Evolutionary conservation across 2,113 vertebrate species (phyloP).

Genomic region (Camelus bactrianus): DNA sequence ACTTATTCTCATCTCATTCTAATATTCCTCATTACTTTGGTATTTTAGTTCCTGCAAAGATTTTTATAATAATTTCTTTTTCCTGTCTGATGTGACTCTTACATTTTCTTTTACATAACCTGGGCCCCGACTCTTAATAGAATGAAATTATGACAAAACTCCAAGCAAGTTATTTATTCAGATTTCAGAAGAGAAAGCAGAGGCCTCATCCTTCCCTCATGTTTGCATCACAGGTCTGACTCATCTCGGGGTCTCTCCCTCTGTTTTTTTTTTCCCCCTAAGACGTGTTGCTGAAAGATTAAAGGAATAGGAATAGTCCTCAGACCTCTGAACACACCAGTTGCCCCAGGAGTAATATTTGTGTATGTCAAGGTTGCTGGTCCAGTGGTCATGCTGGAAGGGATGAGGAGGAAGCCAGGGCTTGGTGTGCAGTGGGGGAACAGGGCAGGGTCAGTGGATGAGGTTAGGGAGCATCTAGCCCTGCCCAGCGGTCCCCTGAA

Average conservation of each 20-base stretch:
- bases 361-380: not conserved
- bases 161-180: not conserved
- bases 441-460: not conserved
- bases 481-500: no score
- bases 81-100: conserved; percentile 43
- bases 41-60: conserved; percentile 58
- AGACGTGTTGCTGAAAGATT: not conserved
- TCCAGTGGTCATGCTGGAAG: not conserved
- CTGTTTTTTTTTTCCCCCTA: not conserved
- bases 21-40: conserved; percentile 62
- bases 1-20: conserved; percentile 75
- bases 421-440: not conserved
- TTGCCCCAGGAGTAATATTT: not conserved
- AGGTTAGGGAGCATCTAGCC: not conserved
- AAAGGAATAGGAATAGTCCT: not conserved
- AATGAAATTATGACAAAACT: conserved; percentile 33
- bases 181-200: conserved; percentile 5
- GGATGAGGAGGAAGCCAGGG: not conserved
- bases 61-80: conserved; percentile 51
- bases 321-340: not conserved
- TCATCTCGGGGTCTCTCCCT: not conserved
- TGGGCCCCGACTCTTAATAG: conserved; percentile 3
- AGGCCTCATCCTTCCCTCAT: not conserved
- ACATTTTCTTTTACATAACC: conserved; percentile 8
- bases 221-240: not conserved